These are phyloP conservation scores for Carduelis carduelis DNA, from an alignment of 2,797 vertebrate species.

Conservation along the genomic window DNA sequence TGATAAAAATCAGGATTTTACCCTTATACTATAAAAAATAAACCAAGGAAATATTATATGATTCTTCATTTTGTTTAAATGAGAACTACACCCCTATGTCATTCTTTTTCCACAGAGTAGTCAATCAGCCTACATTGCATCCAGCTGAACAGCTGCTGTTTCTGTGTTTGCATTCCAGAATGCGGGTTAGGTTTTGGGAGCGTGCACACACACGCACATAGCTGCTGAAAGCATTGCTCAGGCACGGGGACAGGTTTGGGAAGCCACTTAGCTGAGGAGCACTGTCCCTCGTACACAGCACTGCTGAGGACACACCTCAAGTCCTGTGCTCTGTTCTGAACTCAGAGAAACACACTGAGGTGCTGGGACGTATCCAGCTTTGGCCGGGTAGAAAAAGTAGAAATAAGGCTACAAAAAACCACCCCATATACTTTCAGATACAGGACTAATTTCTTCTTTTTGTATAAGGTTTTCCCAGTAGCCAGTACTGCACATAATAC, in stretches of 20 bases:
- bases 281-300: not conserved
- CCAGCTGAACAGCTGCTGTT: not conserved
- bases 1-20: not conserved
- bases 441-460: not conserved
- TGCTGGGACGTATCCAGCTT: not conserved
- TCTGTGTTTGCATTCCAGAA: slow-evolving; percentile 53
- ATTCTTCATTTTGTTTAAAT: not conserved
- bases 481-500: not conserved
- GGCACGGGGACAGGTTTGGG: not conserved
- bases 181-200: slow-evolving; percentile 23
- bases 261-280: not conserved
- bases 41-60: not conserved
- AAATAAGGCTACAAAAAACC: not conserved
- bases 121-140: not conserved
- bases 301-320: not conserved
- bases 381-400: not conserved
- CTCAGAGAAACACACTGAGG: not conserved
- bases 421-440: not conserved
- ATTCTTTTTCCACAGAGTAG: not conserved
- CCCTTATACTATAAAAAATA: not conserved
- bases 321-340: not conserved
- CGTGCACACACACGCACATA: not conserved
- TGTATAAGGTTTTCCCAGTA: not conserved
- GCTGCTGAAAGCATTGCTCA: not conserved
- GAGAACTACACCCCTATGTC: not conserved